phyloP scores from a whole-genome alignment of 2,113 vertebrate genomes.

The Corydoras sp. region DNA sequence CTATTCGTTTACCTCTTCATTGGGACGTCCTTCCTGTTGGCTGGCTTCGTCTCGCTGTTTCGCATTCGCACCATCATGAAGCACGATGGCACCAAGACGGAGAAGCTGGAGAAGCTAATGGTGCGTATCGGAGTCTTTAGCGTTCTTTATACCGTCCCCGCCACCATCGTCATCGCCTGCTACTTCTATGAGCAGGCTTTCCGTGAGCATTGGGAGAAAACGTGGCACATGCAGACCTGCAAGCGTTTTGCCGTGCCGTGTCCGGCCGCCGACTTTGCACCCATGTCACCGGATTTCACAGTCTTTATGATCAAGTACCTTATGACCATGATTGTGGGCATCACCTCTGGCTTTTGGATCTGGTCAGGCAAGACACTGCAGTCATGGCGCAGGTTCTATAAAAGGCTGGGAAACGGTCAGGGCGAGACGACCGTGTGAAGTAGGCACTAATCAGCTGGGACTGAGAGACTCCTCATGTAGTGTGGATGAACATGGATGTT shows the following conservation, averaged over 20 bases:
- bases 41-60: slow-evolving; percentile 85
- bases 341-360: slow-evolving; percentile 91
- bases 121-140: slow-evolving; percentile 84
- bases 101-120: slow-evolving; percentile 90
- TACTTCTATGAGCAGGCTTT: slow-evolving; percentile 89
- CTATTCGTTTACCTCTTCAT: slow-evolving; percentile 85
- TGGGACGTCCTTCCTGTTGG: slow-evolving; percentile 83
- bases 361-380: slow-evolving; percentile 91
- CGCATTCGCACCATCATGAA: slow-evolving; percentile 89
- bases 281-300: slow-evolving; percentile 81
- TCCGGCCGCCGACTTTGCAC: slow-evolving; percentile 68
- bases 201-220: slow-evolving; percentile 81
- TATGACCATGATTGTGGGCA: slow-evolving; percentile 91
- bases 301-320: slow-evolving; percentile 94
- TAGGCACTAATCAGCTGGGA: neutral
- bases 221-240: slow-evolving; percentile 85
- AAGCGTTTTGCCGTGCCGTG: slow-evolving; percentile 80
- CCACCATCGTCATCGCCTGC: slow-evolving; percentile 81
- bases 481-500: slow-evolving; percentile 8
- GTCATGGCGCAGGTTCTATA: slow-evolving; percentile 84
- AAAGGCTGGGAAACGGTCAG: slow-evolving; percentile 75
- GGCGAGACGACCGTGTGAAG: slow-evolving; percentile 67
- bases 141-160: slow-evolving; percentile 80
- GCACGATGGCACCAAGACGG: slow-evolving; percentile 83
- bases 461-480: slow-evolving; percentile 17